A percentile compares a stretch with the other conserved stretches of the same genome.
These are phyloP conservation scores for Mycalesis mineus DNA, from an alignment of 2,888 invertebrate species.

Conservation along the genomic window DNA sequence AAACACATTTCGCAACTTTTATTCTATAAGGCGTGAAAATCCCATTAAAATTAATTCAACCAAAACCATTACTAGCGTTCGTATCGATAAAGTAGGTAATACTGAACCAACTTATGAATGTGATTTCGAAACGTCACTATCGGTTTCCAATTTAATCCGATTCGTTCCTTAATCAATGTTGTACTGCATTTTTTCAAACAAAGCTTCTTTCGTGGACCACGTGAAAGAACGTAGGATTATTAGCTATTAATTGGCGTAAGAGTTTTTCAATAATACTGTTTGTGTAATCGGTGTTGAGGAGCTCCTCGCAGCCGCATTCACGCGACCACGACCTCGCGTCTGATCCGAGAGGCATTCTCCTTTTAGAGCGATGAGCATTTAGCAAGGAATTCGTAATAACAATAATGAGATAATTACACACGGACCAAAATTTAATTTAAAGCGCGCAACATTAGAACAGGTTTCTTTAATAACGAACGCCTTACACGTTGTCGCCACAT, in stretches of 20 bases:
- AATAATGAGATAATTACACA: conserved; percentile 79
- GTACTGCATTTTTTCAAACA: conserved; percentile 59
- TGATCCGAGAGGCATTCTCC: conserved; percentile 61
- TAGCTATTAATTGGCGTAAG: conserved; percentile 9
- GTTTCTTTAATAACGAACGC: conserved; percentile 78
- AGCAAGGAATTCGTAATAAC: conserved; percentile 76
- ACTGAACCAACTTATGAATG: conserved; percentile 75
- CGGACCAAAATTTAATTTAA: conserved; percentile 78
- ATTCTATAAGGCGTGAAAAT: conserved; percentile 76
- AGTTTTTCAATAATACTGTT: conserved; percentile 5
- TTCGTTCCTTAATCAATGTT: conserved; percentile 78
- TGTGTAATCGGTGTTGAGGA: neutral
- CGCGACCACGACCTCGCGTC: conserved; percentile 53
- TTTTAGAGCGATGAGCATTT: conserved; percentile 72
- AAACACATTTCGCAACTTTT: conserved; percentile 74
- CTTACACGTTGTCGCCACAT: conserved; percentile 76
- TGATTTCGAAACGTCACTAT: conserved; percentile 78
- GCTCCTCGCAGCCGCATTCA: conserved; percentile 24
- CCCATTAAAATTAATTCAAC: conserved; percentile 77
- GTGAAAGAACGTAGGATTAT: conserved; percentile 13
- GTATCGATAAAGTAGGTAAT: conserved; percentile 73
- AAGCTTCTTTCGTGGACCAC: conserved; percentile 58
- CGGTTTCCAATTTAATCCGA: conserved; percentile 78
- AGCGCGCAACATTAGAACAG: conserved; percentile 78
- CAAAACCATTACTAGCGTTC: conserved; percentile 73